Evolutionary conservation across 2,888 invertebrate species (phyloP).

Genomic region (Cantharis rufa): DNA sequence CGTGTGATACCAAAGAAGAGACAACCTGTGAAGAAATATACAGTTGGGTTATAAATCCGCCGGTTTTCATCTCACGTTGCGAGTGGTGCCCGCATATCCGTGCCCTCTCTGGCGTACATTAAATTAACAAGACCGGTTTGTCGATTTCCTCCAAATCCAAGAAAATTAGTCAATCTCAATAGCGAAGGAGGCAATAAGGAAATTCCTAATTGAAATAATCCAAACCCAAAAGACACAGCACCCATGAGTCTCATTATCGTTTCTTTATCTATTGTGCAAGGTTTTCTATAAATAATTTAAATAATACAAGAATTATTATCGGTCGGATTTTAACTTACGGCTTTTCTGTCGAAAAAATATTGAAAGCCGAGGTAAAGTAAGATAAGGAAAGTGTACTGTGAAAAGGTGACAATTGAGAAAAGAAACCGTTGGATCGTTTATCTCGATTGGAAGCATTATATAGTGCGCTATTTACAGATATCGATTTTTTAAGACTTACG

Average conservation of each 20-base stretch:
- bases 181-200: conserved; percentile 69
- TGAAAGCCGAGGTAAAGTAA: conserved; percentile 41
- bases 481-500: conserved; percentile 39
- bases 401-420: conserved; percentile 27
- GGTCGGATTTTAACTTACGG: conserved; percentile 35
- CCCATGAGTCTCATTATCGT: conserved; percentile 66
- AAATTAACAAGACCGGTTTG: conserved; percentile 63
- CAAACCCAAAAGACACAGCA: conserved; percentile 72
- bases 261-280: conserved; percentile 53
- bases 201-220: conserved; percentile 68
- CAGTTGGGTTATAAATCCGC: conserved; percentile 4
- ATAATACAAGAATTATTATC: conserved; percentile 1
- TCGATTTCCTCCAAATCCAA: conserved; percentile 70
- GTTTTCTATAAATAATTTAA: conserved; percentile 4
- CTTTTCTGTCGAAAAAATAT: conserved; percentile 41
- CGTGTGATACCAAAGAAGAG: conserved; percentile 71
- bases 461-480: conserved; percentile 39
- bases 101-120: conserved; percentile 63
- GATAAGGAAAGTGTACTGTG: conserved; percentile 37
- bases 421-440: background rate
- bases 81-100: conserved; percentile 70
- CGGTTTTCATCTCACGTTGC: conserved; percentile 60
- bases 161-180: conserved; percentile 63
- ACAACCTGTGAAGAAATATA: conserved; percentile 53
- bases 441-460: conserved; percentile 19